A percentile compares a stretch with the other conserved stretches of the same genome.
Conservation (phyloP, 2,113 vertebrate species). For the Toxotes chatareus region DNA sequence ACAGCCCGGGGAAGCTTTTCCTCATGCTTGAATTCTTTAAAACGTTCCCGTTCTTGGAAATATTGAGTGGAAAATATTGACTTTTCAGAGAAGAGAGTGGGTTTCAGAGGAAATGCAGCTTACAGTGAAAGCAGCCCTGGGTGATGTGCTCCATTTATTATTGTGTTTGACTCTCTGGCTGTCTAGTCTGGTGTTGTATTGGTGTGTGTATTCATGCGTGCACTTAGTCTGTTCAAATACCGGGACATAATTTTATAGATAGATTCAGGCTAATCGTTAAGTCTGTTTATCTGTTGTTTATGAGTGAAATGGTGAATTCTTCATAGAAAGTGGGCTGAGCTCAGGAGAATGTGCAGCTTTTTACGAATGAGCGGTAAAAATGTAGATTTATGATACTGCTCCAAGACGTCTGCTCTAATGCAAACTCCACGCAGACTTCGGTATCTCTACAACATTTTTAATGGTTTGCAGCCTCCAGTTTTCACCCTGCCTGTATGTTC, state of each 20-base stretch:
- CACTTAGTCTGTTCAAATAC: too few relatives aligned
- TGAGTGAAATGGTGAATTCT: not conserved
- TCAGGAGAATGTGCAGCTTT: not conserved
- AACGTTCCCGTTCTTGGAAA: not conserved
- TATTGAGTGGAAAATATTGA: slow-evolving; percentile 41
- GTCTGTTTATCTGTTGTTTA: too few relatives aligned
- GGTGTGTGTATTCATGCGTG: not conserved
- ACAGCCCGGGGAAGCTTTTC: not conserved
- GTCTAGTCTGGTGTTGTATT: not conserved
- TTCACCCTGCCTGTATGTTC: not conserved
- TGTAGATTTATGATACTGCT: not conserved
- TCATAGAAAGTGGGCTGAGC: not conserved
- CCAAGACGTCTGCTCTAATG: not conserved
- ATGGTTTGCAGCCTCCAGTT: not conserved
- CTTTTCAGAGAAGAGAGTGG: not conserved
- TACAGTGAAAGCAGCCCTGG: not conserved
- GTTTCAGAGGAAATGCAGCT: not conserved
- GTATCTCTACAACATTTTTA: too few relatives aligned
- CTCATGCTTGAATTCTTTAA: slow-evolving; percentile 9
- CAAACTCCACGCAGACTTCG: not conserved
- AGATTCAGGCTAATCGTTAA: too few relatives aligned
- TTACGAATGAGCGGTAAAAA: not conserved
- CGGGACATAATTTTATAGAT: too few relatives aligned
- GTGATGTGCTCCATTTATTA: not conserved
- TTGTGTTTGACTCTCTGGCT: not conserved